Conservation (phyloP, 1,140 invertebrate genomes). For the Rhopalosiphum maidis region DNA sequence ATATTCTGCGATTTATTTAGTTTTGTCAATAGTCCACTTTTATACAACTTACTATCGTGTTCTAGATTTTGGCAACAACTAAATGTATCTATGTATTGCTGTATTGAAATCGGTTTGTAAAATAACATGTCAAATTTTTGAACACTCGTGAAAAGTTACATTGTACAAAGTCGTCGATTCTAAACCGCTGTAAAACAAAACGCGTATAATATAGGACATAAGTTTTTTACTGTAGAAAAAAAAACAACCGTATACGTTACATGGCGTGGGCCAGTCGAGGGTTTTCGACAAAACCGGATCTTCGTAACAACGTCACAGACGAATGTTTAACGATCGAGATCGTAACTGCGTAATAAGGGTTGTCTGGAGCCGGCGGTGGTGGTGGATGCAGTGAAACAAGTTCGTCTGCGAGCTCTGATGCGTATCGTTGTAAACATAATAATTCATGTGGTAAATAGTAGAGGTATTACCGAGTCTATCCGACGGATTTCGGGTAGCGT, state of each 20-base stretch:
- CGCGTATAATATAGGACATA: neutral
- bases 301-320: neutral
- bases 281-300: neutral
- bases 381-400: neutral
- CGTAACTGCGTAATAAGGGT: conserved; percentile 2
- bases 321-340: neutral
- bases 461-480: neutral
- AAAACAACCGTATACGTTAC: neutral
- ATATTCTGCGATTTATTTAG: neutral
- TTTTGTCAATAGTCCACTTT: neutral
- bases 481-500: neutral
- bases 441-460: neutral
- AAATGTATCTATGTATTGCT: too few relatives aligned
- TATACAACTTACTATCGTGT: neutral
- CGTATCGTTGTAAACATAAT: neutral
- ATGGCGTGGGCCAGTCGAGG: too few relatives aligned
- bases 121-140: neutral
- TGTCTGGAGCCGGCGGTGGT: neutral
- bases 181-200: neutral
- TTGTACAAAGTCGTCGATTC: neutral
- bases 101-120: neutral
- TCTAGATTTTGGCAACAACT: neutral
- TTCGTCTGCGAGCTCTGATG: neutral
- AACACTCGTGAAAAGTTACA: neutral
- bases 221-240: neutral